These are phyloP conservation scores for Pteronura brasiliensis DNA, from an alignment of 2,113 vertebrate genomes.

Conservation along the genomic window DNA sequence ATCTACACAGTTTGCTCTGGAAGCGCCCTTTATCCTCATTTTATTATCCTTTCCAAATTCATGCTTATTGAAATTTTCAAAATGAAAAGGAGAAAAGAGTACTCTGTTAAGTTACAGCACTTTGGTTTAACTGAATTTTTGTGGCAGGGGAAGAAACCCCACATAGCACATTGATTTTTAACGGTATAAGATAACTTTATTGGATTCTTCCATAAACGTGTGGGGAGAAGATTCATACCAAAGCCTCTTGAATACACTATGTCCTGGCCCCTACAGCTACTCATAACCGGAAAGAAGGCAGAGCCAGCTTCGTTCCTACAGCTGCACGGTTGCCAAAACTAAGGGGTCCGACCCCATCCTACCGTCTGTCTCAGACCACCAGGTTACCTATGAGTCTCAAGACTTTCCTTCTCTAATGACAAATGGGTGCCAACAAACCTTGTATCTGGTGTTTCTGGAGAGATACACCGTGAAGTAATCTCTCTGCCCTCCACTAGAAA, in stretches of 20 bases:
- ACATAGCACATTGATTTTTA: constrained; percentile 6
- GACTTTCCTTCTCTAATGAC: neutral
- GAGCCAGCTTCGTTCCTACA: neutral
- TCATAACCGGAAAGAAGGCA: neutral
- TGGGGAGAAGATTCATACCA: neutral
- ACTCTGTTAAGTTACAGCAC: neutral
- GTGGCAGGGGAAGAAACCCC: neutral
- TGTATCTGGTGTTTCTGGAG: neutral
- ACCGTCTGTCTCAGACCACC: neutral
- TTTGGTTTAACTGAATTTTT: neutral
- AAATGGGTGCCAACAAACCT: neutral
- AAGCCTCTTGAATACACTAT: neutral
- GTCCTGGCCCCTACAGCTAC: neutral
- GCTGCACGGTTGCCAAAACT: too few relatives aligned
- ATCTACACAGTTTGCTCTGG: neutral
- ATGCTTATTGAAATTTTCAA: neutral
- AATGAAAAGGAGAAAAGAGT: constrained; percentile 8
- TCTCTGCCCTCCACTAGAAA: neutral
- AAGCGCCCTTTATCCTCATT: neutral
- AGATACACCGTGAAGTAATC: neutral
- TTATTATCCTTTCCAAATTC: neutral
- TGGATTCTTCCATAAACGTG: neutral
- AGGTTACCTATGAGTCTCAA: neutral
- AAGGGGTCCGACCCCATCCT: neutral
- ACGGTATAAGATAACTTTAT: neutral